These are phyloP conservation scores for Cecidostiba fungosa DNA, from an alignment of 2,888 invertebrate genomes.

Conservation along the genomic window DNA sequence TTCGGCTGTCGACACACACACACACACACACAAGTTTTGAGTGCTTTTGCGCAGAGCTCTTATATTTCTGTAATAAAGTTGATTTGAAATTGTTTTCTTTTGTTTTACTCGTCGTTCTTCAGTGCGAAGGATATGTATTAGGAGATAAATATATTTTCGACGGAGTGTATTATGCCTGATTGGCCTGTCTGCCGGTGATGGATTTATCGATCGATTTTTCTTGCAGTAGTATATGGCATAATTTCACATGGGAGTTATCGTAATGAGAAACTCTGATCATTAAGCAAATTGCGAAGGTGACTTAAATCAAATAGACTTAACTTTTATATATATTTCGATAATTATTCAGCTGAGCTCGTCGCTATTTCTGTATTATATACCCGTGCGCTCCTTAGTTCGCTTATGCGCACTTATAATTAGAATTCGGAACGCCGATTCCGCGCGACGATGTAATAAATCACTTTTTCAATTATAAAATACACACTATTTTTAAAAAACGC, in stretches of 20 bases:
- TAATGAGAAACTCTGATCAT: too few species aligned
- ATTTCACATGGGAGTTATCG: too few species aligned
- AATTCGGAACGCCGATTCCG: background rate
- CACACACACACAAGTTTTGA: conserved; percentile 15
- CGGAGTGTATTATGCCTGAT: background rate
- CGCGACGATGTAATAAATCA: background rate
- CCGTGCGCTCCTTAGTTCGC: background rate
- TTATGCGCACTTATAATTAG: background rate
- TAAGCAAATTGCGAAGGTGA: background rate
- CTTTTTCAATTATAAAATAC: too few species aligned
- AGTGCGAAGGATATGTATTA: too few species aligned
- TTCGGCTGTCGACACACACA: background rate
- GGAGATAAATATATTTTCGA: background rate
- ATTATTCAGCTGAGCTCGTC: background rate
- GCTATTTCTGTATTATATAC: background rate
- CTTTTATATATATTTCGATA: background rate
- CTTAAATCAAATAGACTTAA: background rate
- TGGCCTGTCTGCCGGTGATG: background rate
- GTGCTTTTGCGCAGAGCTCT: background rate
- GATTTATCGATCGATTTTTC: background rate
- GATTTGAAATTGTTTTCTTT: too few species aligned
- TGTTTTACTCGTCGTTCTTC: too few species aligned
- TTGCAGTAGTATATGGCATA: too few species aligned
- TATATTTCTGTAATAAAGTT: too few species aligned
- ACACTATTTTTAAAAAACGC: too few species aligned